These are phyloP conservation scores for Pseudocheirus occidentalis DNA, from an alignment of 2,797 vertebrate species.

Conservation along the genomic window DNA sequence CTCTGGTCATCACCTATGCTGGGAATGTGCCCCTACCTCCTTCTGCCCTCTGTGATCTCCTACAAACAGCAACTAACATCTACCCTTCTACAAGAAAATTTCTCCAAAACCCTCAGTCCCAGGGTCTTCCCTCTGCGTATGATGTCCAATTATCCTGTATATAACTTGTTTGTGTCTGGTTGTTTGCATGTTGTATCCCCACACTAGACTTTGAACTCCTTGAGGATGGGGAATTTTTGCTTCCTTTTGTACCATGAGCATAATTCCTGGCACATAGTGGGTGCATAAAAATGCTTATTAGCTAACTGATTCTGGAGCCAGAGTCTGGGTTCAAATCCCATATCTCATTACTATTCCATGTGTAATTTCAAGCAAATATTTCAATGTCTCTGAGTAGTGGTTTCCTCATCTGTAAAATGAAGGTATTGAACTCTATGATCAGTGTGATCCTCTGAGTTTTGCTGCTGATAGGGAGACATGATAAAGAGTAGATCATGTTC, in stretches of 20 bases:
- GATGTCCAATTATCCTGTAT: too few relatives aligned
- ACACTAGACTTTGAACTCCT: too few relatives aligned
- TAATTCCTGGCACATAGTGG: not conserved
- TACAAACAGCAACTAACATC: too few relatives aligned
- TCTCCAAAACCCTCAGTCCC: too few relatives aligned
- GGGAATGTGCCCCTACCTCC: not conserved
- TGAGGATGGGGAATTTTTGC: not conserved
- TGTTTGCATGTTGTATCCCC: too few relatives aligned
- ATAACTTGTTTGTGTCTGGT: too few relatives aligned
- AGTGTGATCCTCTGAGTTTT: not conserved
- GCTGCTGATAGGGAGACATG: not conserved
- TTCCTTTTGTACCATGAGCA: not conserved
- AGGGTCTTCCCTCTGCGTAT: too few relatives aligned
- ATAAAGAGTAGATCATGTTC: not conserved
- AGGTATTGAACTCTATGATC: not conserved
- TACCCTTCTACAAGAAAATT: too few relatives aligned
- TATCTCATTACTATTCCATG: not conserved
- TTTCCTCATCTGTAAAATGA: not conserved
- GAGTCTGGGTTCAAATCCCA: not conserved
- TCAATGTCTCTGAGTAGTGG: too few relatives aligned
- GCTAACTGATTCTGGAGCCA: not conserved
- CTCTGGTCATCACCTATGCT: not conserved
- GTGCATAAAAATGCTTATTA: not conserved
- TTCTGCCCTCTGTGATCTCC: too few relatives aligned
- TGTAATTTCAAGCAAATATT: not conserved